Percentiles rank a stretch among this genome's conserved stretches.
These are phyloP conservation scores for Linnaemya vulpina DNA, from an alignment of 2,888 invertebrate genomes.

Conservation along the genomic window DNA sequence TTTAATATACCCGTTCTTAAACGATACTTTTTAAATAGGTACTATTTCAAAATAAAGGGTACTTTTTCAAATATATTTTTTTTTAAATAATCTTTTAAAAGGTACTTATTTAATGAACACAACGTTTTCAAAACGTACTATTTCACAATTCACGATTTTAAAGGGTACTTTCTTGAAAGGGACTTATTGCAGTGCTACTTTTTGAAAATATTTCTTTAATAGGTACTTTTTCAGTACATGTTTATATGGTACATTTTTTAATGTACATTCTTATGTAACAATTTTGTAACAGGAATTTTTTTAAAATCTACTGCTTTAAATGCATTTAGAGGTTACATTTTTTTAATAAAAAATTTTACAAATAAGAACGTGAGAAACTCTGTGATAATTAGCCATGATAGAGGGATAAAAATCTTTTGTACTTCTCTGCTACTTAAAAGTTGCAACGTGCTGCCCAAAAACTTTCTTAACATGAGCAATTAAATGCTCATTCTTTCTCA, in stretches of 20 bases:
- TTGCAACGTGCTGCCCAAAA: background rate
- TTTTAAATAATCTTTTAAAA: background rate
- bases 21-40: background rate
- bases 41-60: background rate
- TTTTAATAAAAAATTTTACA: too few relatives aligned
- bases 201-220: background rate
- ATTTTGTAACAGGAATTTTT: background rate
- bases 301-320: too few relatives aligned
- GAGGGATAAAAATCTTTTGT: background rate
- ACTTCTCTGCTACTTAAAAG: background rate
- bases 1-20: too few relatives aligned
- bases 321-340: too few relatives aligned
- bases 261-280: background rate
- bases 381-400: too few relatives aligned
- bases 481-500: slow-evolving; percentile 35
- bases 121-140: background rate
- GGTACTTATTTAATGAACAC: background rate
- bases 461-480: slow-evolving; percentile 12
- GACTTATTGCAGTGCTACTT: background rate
- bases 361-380: too few relatives aligned
- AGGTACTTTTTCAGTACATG: background rate
- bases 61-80: too few relatives aligned
- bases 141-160: background rate
- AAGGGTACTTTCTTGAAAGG: background rate
- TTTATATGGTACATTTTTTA: background rate